Percentiles rank a stretch among this genome's conserved stretches.
phyloP scores from a whole-genome alignment of 2,888 invertebrate species.

The Gortyna flavago region DNA sequence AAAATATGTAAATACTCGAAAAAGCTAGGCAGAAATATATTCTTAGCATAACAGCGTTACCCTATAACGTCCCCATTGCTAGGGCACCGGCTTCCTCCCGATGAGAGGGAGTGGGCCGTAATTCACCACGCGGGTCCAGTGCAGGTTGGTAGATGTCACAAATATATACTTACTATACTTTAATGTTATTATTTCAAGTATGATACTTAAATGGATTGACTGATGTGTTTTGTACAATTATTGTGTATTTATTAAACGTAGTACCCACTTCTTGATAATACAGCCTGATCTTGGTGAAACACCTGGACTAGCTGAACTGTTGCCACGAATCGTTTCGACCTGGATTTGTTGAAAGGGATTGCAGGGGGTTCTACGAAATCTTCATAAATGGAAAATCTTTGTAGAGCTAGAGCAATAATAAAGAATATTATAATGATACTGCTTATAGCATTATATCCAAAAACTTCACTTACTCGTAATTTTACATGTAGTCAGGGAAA shows the following conservation, averaged over 20 bases:
- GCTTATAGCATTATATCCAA: neutral
- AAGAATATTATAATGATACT: neutral
- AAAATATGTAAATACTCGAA: neutral
- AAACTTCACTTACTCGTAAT: neutral
- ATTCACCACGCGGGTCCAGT: neutral
- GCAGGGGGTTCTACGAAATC: slow-evolving; percentile 6
- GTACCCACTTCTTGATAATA: neutral
- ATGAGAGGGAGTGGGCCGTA: neutral
- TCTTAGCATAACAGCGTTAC: neutral
- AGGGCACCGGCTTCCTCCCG: neutral
- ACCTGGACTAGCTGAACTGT: slow-evolving; percentile 28
- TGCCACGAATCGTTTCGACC: slow-evolving; percentile 20
- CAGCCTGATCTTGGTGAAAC: slow-evolving; percentile 21
- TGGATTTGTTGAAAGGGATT: slow-evolving; percentile 31
- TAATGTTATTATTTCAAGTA: neutral
- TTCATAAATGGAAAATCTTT: neutral
- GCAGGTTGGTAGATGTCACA: neutral
- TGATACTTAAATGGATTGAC: neutral
- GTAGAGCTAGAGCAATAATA: neutral
- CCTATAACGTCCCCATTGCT: neutral
- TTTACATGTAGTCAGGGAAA: neutral
- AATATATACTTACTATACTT: neutral
- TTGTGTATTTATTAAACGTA: neutral
- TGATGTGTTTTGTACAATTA: neutral
- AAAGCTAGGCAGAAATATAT: neutral